Base-by-base conservation (phyloP, 2,797 vertebrate genomes). In the Notolabrus celidotus region DNA sequence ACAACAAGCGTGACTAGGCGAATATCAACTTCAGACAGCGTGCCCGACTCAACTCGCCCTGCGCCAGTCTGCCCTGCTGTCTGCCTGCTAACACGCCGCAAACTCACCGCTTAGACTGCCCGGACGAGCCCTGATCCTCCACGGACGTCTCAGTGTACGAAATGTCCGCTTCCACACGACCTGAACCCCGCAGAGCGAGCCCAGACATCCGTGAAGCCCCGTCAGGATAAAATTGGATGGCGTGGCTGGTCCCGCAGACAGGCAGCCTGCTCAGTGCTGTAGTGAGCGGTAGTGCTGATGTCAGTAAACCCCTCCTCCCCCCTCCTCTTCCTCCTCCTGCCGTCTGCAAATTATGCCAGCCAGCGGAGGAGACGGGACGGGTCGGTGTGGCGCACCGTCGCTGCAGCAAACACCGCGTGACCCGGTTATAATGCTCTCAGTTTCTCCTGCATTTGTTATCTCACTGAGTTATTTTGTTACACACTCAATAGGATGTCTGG, bases 221-320 rank as follows among this genome's bases (percentile, higher is more conserved):
- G 74, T 77, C 72, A 69, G 72, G 77, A 65, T 46, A 75, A 77
- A 66, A 78, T 33, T 67, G 81, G 68, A 46, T 58, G 62, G 79
- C 84, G 89, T 79, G 78, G 84, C 79, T 77, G 81, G 83, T 84
- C 67, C 76, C 7, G 81, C 84, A 87, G 87, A 90, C 88, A 84
- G 67, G 51, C 84, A 87, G 83, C 79, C 79, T 62, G 80, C 79
- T 79, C 80, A 79, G 70, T 75, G 74, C 86, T 79, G 85, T 39
- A 49, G 68, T 45, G 81, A 77, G 80, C 75, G 81, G 56, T 66
- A 45, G 64, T 55, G 66, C 80, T 91, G 92, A 91, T 79, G 91
- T 93, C 88, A 87, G 79, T 52, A 84, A 63, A 81, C 80, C 91
- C 88, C 91, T 77, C 91, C 90, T 63, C 74, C 87, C 41, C 69